Evolutionary conservation across 2,113 vertebrate genomes (phyloP).

Genomic region (Macrotus californicus): DNA sequence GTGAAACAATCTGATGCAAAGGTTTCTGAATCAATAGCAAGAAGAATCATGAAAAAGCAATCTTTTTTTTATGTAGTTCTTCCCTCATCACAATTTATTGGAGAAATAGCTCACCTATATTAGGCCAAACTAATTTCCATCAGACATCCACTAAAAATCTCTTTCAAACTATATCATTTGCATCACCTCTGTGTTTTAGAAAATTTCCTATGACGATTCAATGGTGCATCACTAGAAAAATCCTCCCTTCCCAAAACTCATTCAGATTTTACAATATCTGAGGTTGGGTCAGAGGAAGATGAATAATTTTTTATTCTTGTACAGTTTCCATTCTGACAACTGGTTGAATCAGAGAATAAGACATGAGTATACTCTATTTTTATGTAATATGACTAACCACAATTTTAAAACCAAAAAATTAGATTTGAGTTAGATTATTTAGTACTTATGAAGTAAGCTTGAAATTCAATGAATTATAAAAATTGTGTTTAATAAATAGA

Average conservation of each 20-base stretch:
- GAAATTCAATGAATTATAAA: not conserved
- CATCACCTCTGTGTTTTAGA: not conserved
- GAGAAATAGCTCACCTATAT: not conserved
- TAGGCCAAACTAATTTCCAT: not conserved
- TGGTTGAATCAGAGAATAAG: constrained; percentile 6
- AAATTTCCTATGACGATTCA: not conserved
- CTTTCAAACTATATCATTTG: not conserved
- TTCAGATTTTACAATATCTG: not conserved
- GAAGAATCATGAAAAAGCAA: not conserved
- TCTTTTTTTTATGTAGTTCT: not conserved
- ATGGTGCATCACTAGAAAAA: not conserved
- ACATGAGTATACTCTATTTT: not conserved
- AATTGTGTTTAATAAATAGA: not conserved
- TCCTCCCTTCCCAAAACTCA: not conserved
- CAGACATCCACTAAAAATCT: not conserved
- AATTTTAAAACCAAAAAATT: not conserved
- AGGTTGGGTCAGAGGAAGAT: not conserved
- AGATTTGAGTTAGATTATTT: not conserved
- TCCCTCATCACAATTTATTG: not conserved
- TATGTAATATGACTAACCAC: not conserved
- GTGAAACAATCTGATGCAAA: not conserved
- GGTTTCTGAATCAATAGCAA: not conserved
- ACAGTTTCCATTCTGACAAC: not conserved
- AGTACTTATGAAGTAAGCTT: not conserved
- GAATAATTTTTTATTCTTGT: not conserved